phyloP scores from a whole-genome alignment of 2,113 vertebrate species.

The Pandion haliaetus region DNA sequence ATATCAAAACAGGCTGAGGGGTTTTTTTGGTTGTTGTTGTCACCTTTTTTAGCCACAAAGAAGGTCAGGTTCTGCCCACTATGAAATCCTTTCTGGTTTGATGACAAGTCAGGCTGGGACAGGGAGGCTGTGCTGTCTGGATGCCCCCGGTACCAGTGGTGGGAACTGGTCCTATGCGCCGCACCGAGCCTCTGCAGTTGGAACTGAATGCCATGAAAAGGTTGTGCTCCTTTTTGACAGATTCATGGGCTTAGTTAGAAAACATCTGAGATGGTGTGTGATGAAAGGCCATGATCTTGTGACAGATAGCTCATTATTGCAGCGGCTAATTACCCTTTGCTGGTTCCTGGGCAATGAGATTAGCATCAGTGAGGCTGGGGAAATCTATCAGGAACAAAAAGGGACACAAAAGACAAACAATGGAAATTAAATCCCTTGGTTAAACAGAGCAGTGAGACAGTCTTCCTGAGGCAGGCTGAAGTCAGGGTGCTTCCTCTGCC shows the following conservation, averaged over 20 bases:
- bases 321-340: slow-evolving; percentile 15
- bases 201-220: accelerated
- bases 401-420: neutral
- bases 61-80: neutral
- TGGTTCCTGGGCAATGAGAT: slow-evolving; percentile 5
- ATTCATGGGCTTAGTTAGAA: neutral
- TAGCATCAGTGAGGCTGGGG: neutral
- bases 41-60: neutral
- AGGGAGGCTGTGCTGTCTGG: neutral
- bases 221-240: neutral
- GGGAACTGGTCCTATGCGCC: accelerated
- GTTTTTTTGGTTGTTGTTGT: neutral
- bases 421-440: slow-evolving; percentile 5
- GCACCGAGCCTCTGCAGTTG: neutral
- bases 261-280: neutral
- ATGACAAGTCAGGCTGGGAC: neutral
- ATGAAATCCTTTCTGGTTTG: neutral
- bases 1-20: neutral
- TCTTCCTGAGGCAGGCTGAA: neutral
- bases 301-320: neutral
- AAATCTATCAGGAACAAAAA: neutral
- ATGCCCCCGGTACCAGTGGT: accelerated
- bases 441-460: neutral
- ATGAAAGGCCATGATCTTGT: neutral
- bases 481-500: neutral